These are phyloP conservation scores for Falcunculus frontatus DNA, from an alignment of 2,113 vertebrate genomes.

Conservation along the genomic window DNA sequence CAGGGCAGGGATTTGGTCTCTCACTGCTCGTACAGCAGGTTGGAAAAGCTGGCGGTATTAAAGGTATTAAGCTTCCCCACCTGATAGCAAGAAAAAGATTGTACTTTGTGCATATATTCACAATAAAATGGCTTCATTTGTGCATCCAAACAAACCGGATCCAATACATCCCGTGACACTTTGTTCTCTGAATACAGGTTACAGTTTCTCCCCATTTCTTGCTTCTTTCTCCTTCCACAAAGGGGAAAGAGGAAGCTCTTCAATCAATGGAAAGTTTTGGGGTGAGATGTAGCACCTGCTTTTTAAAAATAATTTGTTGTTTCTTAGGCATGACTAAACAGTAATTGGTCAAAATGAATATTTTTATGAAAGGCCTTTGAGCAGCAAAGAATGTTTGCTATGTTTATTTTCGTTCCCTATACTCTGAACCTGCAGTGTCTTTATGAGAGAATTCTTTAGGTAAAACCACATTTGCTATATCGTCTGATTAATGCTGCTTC, in stretches of 20 bases:
- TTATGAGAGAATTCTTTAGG: background rate
- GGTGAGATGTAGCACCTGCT: background rate
- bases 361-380: background rate
- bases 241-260: background rate
- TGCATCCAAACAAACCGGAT: background rate
- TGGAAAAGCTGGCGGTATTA: background rate
- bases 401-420: background rate
- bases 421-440: rapidly evolving
- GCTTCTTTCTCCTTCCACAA: background rate
- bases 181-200: background rate
- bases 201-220: background rate
- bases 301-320: background rate
- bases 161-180: background rate
- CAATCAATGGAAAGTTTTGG: background rate
- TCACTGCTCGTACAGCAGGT: rapidly evolving
- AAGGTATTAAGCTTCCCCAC: background rate
- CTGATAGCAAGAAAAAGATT: background rate
- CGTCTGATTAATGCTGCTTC: background rate
- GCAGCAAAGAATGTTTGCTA: background rate
- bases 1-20: background rate
- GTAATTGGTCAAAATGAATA: background rate
- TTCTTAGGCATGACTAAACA: background rate
- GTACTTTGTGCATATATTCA: background rate
- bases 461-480: background rate
- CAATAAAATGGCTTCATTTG: background rate